Evolutionary conservation across 2,113 vertebrate species (phyloP).

Genomic region (Malaclemys terrapin): DNA sequence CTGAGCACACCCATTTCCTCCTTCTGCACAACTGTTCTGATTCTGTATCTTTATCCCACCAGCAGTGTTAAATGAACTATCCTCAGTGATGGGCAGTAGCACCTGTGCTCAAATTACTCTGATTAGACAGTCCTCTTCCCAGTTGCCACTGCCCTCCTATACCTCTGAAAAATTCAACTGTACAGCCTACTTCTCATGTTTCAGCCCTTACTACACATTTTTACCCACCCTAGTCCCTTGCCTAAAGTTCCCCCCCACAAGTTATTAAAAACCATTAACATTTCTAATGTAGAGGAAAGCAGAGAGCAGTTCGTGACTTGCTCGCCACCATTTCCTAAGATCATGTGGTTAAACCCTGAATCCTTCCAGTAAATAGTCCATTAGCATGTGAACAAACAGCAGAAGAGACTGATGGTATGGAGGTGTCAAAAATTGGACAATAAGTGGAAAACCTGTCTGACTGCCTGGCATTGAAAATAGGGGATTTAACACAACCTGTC

Average conservation of each 20-base stretch:
- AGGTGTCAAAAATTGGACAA: background rate
- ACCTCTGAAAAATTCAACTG: no score
- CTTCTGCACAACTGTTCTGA: background rate
- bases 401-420: background rate
- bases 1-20: no score
- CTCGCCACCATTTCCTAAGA: no score
- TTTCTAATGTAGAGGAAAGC: no score
- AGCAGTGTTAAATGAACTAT: background rate
- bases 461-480: no score
- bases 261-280: no score
- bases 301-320: no score
- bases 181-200: background rate
- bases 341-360: background rate
- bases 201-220: background rate
- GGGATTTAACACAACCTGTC: background rate
- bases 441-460: background rate
- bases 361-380: background rate
- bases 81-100: background rate
- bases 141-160: background rate
- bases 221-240: background rate
- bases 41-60: background rate
- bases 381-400: background rate
- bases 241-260: background rate
- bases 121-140: background rate
- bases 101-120: background rate